Conservation (phyloP, 2,888 invertebrate genomes). For the Unio delphinus region DNA sequence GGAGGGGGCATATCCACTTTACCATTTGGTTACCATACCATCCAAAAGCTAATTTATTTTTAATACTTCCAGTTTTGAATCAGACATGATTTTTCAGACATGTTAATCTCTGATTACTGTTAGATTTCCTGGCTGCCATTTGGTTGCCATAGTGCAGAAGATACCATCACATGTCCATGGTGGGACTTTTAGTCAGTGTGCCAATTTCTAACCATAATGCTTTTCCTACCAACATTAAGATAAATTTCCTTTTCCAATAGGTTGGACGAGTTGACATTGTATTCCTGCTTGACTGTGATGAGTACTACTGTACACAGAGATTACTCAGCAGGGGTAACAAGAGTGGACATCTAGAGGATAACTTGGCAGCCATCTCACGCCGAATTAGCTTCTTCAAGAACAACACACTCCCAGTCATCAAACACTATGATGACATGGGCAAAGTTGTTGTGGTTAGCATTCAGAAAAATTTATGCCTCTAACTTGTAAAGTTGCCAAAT, state of each 20-base stretch:
- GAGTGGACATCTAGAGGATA: slow-evolving; percentile 43
- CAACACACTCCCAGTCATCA: slow-evolving; percentile 62
- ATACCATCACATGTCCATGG: too few species aligned
- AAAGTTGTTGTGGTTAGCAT: slow-evolving; percentile 60
- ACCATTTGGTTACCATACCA: too few species aligned
- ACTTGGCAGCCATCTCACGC: slow-evolving; percentile 47
- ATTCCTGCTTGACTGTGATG: slow-evolving; percentile 66
- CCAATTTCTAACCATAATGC: too few species aligned
- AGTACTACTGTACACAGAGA: slow-evolving; percentile 47
- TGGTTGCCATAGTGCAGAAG: too few species aligned
- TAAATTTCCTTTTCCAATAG: slow-evolving; percentile 22
- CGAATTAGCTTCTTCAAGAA: slow-evolving; percentile 53
- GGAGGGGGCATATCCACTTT: too few species aligned
- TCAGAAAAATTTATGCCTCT: not conserved
- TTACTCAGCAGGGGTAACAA: slow-evolving; percentile 47
- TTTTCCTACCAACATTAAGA: too few species aligned
- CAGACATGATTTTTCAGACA: too few species aligned
- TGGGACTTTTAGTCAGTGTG: too few species aligned
- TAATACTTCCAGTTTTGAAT: too few species aligned
- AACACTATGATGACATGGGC: slow-evolving; percentile 61
- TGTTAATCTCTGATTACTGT: not conserved
- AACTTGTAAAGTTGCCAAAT: not conserved
- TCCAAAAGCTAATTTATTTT: too few species aligned
- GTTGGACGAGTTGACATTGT: slow-evolving; percentile 58
- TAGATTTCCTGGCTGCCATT: not conserved